phyloP scores from a whole-genome alignment of 2,797 vertebrate genomes.

The Chromobotia macracanthus region DNA sequence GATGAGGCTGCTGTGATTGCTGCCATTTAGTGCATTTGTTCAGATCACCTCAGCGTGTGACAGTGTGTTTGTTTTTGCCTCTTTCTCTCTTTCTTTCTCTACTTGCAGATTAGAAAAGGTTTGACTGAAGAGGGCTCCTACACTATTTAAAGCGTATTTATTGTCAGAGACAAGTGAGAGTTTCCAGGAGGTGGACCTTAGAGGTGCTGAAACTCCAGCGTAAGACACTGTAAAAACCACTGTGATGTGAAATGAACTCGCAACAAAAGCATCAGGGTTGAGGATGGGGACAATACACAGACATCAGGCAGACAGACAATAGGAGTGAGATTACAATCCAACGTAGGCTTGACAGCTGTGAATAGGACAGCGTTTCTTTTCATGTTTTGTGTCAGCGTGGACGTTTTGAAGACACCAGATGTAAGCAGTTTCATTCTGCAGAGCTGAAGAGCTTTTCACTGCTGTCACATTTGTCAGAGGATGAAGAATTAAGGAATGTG shows the following conservation, averaged over 20 bases:
- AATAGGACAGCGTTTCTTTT: conserved; percentile 40
- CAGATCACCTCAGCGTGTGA: conserved; percentile 67
- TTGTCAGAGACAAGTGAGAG: conserved; percentile 22
- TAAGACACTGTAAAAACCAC: conserved; percentile 47
- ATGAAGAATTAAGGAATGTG: neutral
- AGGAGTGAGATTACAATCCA: conserved; percentile 53
- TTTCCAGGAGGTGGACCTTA: conserved; percentile 47
- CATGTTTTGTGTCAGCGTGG: conserved; percentile 56
- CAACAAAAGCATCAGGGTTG: conserved; percentile 45
- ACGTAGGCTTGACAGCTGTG: conserved; percentile 37
- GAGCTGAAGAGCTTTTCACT: conserved; percentile 15
- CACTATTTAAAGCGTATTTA: conserved; percentile 57
- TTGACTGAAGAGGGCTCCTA: conserved; percentile 38
- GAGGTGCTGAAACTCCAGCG: conserved; percentile 17
- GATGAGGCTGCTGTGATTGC: conserved; percentile 81
- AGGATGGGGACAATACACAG: conserved; percentile 25
- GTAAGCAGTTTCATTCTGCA: conserved; percentile 41
- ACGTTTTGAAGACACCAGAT: conserved; percentile 63
- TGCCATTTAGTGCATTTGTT: conserved; percentile 72
- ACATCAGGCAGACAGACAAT: conserved; percentile 47
- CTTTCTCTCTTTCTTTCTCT: conserved; percentile 20
- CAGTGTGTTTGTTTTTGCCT: conserved; percentile 45
- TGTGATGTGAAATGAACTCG: conserved; percentile 60
- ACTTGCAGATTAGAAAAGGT: conserved; percentile 33
- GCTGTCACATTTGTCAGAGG: conserved; percentile 12